Percentiles rank a stretch among this genome's conserved stretches.
phyloP scores from a whole-genome alignment of 1,140 invertebrate species.

The Drosophila pandora region DNA sequence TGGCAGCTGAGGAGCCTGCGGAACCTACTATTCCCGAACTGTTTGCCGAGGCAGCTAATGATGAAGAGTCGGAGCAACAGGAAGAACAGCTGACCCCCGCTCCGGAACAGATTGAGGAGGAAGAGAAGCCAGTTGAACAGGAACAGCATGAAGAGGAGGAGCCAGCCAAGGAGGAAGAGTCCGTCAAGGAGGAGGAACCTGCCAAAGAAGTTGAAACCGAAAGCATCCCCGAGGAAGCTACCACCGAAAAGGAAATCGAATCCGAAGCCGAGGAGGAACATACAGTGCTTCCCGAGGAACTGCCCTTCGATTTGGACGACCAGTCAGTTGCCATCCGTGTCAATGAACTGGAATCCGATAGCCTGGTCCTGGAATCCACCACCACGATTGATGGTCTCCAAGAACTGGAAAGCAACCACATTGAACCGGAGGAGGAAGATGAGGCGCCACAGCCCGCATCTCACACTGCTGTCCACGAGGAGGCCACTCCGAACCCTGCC shows the following conservation, averaged over 20 bases:
- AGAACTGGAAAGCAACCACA: constrained; percentile 58
- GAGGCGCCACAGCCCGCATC: constrained; percentile 2
- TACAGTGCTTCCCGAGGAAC: constrained; percentile 64
- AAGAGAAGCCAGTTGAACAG: background rate
- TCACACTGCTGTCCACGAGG: constrained; percentile 38
- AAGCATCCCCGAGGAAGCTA: constrained; percentile 17
- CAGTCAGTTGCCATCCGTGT: constrained; percentile 37
- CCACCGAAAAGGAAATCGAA: constrained; percentile 25
- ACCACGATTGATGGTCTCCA: constrained; percentile 56
- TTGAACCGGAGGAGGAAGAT: constrained; percentile 34
- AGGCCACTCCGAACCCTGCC: constrained; percentile 70
- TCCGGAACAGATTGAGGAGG: constrained; percentile 5
- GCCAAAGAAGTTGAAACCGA: constrained; percentile 17
- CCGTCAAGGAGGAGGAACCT: constrained; percentile 2
- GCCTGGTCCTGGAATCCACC: constrained; percentile 69
- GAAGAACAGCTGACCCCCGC: constrained; percentile 14
- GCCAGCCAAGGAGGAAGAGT: constrained; percentile 1
- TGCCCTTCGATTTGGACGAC: constrained; percentile 70
- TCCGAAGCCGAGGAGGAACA: constrained; percentile 35
- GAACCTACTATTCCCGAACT: constrained; percentile 25
- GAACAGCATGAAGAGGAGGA: constrained; percentile 1
- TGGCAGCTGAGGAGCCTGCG: constrained; percentile 16
- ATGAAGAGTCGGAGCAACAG: constrained; percentile 14
- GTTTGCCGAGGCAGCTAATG: constrained; percentile 41
- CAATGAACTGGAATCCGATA: constrained; percentile 72